Evolutionary conservation across 2,888 invertebrate genomes (phyloP).

Genomic region (Agrilus biguttatus): DNA sequence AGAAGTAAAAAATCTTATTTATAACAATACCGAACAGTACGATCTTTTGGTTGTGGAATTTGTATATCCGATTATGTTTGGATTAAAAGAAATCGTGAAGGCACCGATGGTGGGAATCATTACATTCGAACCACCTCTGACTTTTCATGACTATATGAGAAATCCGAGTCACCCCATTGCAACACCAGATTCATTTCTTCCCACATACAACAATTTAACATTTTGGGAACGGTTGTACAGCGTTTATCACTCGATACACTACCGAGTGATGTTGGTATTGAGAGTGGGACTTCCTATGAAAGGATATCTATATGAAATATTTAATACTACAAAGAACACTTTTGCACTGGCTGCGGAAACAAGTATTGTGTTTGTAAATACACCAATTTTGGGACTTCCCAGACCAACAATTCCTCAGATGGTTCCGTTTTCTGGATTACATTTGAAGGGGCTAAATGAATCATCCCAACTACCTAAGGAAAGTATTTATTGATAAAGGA

Average conservation of each 20-base stretch:
- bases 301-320: no score
- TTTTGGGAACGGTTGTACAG: background rate
- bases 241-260: background rate
- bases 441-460: no score
- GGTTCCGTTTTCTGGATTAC: no score
- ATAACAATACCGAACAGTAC: conserved; percentile 28
- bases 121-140: background rate
- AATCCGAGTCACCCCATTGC: background rate
- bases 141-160: background rate
- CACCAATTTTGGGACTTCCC: no score
- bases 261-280: no score
- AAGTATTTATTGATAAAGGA: no score
- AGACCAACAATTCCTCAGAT: no score
- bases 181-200: background rate
- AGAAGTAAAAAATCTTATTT: conserved; percentile 3
- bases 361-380: no score
- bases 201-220: background rate
- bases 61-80: conserved; percentile 17
- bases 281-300: no score
- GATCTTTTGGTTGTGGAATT: conserved; percentile 41
- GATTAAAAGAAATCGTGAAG: background rate
- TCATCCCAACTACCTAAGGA: no score
- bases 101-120: background rate
- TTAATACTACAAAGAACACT: no score
- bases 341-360: no score